phyloP scores from a whole-genome alignment of 2,797 vertebrate species.

The Rhadinocentrus ornatus region DNA sequence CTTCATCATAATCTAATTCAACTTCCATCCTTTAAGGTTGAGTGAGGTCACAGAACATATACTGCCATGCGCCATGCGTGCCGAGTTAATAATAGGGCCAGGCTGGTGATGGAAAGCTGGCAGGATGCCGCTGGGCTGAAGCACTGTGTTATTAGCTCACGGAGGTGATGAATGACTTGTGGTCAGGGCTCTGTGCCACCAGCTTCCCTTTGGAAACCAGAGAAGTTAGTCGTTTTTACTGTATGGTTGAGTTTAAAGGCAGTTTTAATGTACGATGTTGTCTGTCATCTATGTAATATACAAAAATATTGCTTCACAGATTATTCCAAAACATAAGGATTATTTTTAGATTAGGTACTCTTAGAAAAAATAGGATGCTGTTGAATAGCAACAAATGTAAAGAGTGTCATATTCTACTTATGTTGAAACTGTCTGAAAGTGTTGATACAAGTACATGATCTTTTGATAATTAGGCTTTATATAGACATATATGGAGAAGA shows the following conservation, averaged over 20 bases:
- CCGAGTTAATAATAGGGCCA: constrained; percentile 76
- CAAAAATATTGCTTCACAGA: constrained; percentile 1
- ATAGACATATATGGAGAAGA: neutral
- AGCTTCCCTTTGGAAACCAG: constrained; percentile 56
- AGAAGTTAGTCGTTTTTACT: constrained; percentile 43
- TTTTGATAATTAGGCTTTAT: neutral
- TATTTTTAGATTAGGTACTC: constrained; percentile 1
- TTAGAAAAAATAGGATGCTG: neutral
- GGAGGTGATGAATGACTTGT: constrained; percentile 77
- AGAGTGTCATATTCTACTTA: too few species aligned
- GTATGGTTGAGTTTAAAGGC: constrained; percentile 18
- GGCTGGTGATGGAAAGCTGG: constrained; percentile 69
- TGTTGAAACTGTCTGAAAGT: too few species aligned
- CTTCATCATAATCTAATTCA: constrained; percentile 15
- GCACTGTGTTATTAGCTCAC: constrained; percentile 72
- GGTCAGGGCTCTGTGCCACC: constrained; percentile 59
- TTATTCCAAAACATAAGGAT: constrained; percentile 4
- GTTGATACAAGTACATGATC: too few species aligned
- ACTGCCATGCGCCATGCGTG: constrained; percentile 65
- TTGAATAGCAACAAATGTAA: neutral
- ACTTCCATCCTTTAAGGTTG: constrained; percentile 51
- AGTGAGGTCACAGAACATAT: constrained; percentile 66
- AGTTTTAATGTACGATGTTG: constrained; percentile 15
- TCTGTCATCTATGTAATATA: constrained; percentile 18
- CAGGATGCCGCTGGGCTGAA: constrained; percentile 56